Conservation (phyloP, 2,113 vertebrate genomes). For the Desmodus rotundus region DNA sequence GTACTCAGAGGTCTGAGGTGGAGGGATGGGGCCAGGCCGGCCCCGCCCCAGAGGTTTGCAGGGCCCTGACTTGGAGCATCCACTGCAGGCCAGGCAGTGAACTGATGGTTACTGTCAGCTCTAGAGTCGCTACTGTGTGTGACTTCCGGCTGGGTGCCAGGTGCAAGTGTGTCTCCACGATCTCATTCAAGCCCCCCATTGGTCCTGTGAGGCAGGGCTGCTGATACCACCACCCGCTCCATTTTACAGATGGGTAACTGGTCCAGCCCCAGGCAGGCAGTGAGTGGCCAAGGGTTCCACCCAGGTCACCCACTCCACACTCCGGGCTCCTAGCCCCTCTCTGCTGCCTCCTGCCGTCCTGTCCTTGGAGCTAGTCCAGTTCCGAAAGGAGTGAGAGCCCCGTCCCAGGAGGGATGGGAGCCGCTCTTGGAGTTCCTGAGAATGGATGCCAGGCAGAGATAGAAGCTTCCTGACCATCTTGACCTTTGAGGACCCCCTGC, state of each 20-base stretch:
- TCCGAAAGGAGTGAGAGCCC: background rate
- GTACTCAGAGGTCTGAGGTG: background rate
- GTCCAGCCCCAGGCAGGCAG: no score
- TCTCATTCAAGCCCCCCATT: background rate
- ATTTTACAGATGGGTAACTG: background rate
- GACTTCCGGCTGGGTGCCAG: background rate
- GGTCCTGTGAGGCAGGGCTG: background rate
- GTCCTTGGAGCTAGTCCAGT: background rate
- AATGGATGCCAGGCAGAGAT: no score
- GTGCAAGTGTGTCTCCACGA: accelerated
- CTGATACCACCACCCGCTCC: background rate
- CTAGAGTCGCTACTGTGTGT: accelerated
- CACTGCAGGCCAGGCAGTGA: background rate
- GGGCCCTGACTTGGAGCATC: background rate
- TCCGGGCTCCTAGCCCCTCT: background rate
- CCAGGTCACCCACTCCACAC: background rate
- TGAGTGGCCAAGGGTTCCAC: background rate
- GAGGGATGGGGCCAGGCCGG: background rate
- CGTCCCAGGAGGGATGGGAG: background rate
- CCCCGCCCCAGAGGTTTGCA: background rate
- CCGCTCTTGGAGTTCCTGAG: background rate
- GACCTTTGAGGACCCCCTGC: background rate
- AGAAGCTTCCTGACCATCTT: background rate
- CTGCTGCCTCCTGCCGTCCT: background rate
- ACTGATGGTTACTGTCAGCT: background rate